These are phyloP conservation scores for Acleris literana DNA, from an alignment of 2,888 invertebrate genomes.

Conservation along the genomic window DNA sequence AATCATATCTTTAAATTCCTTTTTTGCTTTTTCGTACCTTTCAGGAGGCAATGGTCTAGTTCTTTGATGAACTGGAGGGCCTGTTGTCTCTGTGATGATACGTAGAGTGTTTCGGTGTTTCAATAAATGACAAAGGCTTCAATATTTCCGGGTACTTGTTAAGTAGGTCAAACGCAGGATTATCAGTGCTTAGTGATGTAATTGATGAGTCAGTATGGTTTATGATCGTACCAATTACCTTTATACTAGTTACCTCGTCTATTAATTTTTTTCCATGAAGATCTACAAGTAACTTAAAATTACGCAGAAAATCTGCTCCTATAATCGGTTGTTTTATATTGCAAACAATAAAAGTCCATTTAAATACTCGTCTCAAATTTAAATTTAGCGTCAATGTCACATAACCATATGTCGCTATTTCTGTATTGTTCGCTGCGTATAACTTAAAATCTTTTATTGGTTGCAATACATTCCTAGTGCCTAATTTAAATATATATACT, in stretches of 20 bases:
- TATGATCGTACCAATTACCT: not conserved
- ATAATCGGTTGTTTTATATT: not conserved
- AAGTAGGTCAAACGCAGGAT: slow-evolving; percentile 9
- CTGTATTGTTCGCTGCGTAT: not conserved
- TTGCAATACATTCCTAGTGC: too few species aligned
- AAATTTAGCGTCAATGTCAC: not conserved
- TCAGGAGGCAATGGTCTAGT: slow-evolving; percentile 49
- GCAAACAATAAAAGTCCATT: slow-evolving; percentile 4
- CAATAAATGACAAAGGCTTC: slow-evolving; percentile 34
- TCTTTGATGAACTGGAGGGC: slow-evolving; percentile 45
- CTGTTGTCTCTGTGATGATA: slow-evolving; percentile 44
- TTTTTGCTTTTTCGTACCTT: slow-evolving; percentile 39
- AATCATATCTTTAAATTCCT: slow-evolving; percentile 45
- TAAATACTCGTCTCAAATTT: not conserved
- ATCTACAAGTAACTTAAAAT: not conserved
- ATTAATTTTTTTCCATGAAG: not conserved
- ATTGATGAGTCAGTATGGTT: not conserved
- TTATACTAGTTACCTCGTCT: not conserved
- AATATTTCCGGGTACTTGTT: slow-evolving; percentile 36
- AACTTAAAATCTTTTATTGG: not conserved
- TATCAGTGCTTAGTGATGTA: not conserved
- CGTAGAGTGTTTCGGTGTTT: slow-evolving; percentile 30
- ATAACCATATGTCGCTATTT: slow-evolving; percentile 4
- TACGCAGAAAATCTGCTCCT: not conserved
- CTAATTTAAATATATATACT: too few species aligned